Evolutionary conservation across 2,113 vertebrate genomes (phyloP), one percentile per base, ranked within the genome.

Genomic region (Neomonachus schauinslandi): DNA sequence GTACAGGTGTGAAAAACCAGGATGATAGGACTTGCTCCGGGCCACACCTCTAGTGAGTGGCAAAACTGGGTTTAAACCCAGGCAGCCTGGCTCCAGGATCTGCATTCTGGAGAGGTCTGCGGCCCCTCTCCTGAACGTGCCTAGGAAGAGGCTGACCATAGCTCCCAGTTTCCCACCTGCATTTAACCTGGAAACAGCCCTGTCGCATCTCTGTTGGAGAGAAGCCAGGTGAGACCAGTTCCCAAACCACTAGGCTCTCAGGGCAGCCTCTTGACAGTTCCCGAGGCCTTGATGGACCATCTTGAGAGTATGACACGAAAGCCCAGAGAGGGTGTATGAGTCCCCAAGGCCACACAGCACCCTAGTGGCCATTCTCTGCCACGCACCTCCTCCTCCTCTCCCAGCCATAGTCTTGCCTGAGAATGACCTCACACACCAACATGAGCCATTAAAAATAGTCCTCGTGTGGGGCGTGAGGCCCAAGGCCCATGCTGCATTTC

Each of bases 391-490:
- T 33, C 46, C 46, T 21, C n/a, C 22, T 74, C 69, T 19, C 39
- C 13, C 24, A 77, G 63, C 53, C 46, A 4, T 65, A n/a, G 2
- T 33, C 46, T 53, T 28, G 18, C 82, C 80, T 33, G 84, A 57
- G 13, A 19, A 79, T 83, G 97, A 93, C 79, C 96, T 98, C 55
- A 94, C 4, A 1, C 65, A 57, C 71, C 28, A 9, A 51, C 42
- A 1, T 0, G 15, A 84, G 18, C 65, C 74, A 91, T 74, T 96
- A 93, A 95, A 88, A 91, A 89, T 69, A 89, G 91, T 12, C 33
- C 31, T 67, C 33, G 91, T 90, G 86, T 65, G 94, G 77, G 71
- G 22, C 1, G 4, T 16, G 33, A 42, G 53, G 39, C 74, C 76
- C 28, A 31, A 7, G n/a, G 77, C 71, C 7, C 36, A 10, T 53